Conservation (phyloP, 2,797 vertebrate genomes). For the Micrastur ruficollis region DNA sequence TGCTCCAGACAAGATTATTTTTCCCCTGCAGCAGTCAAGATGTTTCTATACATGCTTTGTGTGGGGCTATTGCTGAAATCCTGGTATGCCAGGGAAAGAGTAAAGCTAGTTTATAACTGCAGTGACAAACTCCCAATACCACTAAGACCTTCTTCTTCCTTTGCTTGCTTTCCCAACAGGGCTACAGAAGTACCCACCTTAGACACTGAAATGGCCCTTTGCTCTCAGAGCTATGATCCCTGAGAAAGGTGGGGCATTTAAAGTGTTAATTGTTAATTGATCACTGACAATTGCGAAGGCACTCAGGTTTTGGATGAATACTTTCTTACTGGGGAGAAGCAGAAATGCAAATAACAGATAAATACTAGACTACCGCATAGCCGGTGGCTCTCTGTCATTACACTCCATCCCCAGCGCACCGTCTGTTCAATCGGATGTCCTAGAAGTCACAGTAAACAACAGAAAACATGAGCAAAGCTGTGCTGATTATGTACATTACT, state of each 20-base stretch:
- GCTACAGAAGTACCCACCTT: background rate
- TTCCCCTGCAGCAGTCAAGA: background rate
- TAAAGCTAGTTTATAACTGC: background rate
- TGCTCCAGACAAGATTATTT: background rate
- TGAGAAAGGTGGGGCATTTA: background rate
- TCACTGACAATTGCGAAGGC: background rate
- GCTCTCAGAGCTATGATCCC: background rate
- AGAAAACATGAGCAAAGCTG: background rate
- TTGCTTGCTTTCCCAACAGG: background rate
- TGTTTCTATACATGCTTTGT: background rate
- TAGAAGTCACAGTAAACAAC: background rate
- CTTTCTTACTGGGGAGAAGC: background rate
- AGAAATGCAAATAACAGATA: background rate
- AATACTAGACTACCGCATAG: background rate
- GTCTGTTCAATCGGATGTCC: background rate
- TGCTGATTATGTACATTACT: background rate
- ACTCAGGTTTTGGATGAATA: background rate
- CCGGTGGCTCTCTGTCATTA: background rate
- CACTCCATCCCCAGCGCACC: too few species aligned
- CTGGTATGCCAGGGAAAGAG: background rate
- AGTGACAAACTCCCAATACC: background rate
- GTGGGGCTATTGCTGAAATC: background rate
- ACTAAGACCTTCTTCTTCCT: background rate
- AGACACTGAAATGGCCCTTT: background rate
- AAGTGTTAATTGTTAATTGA: background rate